phyloP scores from a whole-genome alignment of 2,888 invertebrate species.

The Cryptus armator region DNA sequence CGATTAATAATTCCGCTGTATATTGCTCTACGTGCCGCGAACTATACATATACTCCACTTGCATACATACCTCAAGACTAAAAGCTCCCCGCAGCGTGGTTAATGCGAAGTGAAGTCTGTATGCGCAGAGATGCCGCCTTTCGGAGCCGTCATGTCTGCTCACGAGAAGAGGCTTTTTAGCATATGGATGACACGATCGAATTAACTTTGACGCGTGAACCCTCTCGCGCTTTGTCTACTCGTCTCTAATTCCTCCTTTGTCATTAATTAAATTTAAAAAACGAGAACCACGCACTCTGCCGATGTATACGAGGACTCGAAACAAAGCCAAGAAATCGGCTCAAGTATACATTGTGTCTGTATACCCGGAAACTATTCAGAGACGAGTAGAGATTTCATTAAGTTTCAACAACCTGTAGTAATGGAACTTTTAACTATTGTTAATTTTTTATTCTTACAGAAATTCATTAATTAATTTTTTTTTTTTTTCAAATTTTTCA shows the following conservation, averaged over 20 bases:
- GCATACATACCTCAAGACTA: constrained; percentile 30
- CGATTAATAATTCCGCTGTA: not conserved
- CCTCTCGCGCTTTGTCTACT: constrained; percentile 35
- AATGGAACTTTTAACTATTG: not conserved
- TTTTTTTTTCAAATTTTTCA: not conserved
- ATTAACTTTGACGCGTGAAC: constrained; percentile 64
- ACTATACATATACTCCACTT: not conserved
- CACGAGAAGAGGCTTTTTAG: constrained; percentile 53
- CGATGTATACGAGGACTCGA: not conserved
- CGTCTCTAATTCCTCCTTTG: constrained; percentile 52
- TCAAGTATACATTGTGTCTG: too few species aligned
- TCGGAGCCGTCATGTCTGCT: constrained; percentile 33
- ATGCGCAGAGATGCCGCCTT: constrained; percentile 53
- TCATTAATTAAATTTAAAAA: constrained; percentile 18
- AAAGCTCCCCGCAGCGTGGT: constrained; percentile 51
- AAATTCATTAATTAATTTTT: not conserved
- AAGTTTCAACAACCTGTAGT: too few species aligned
- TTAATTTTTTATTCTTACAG: not conserved
- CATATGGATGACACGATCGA: constrained; percentile 59
- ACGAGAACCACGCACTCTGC: not conserved
- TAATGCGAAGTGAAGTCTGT: constrained; percentile 54
- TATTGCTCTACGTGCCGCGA: not conserved
- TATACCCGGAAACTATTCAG: too few species aligned
- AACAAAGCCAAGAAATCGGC: too few species aligned
- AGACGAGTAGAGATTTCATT: too few species aligned